Evolutionary conservation across 2,113 vertebrate species (phyloP), one percentile per base, ranked within the genome.

Genomic region (Hymenochirus boettgeri): DNA sequence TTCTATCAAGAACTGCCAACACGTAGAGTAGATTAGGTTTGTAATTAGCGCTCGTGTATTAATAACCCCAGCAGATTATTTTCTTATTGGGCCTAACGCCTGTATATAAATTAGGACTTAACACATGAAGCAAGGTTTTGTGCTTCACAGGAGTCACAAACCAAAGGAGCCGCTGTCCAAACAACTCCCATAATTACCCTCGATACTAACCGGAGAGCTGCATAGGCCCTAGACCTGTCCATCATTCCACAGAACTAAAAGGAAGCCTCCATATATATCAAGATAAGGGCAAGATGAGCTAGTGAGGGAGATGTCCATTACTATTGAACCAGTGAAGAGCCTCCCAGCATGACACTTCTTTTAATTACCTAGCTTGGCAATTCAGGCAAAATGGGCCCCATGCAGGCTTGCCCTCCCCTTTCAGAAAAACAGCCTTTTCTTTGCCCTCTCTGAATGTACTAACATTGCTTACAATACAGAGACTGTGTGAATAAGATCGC

Each of bases 271-370:
- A n/a, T n/a, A 7, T 65, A 26, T 57, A 33, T 45, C 6, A 46
- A 22, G 39, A 33, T 21, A 11, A 39, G 62, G 62, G 54, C 9
- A 12, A 27, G 62, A 42, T 21, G 21, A 29, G 29, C 54, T 13
- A 26, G 21, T 15, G 26, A 51, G 54, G 55, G 55, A 57, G 63
- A 55, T 66, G 54, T 66, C 45, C 27, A 66, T 58, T 51, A 66
- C 45, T 66, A 66, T 66, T 66, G 63, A 66, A 51, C 63, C 63
- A 58, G 45, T 66, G 54, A 66, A 66, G 54, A 66, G 63, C 29
- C 57, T 57, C 63, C 27, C 63, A 58, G 63, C 48, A 46, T 66
- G 63, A 66, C 54, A 57, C 45, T 50, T 58, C 63, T 66, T 66
- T 66, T 66, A 66, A 66, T 66, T 57, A 66, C 63, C 55, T 25